phyloP scores from a whole-genome alignment of 2,113 vertebrate genomes.

The Myrmecobius fasciatus region DNA sequence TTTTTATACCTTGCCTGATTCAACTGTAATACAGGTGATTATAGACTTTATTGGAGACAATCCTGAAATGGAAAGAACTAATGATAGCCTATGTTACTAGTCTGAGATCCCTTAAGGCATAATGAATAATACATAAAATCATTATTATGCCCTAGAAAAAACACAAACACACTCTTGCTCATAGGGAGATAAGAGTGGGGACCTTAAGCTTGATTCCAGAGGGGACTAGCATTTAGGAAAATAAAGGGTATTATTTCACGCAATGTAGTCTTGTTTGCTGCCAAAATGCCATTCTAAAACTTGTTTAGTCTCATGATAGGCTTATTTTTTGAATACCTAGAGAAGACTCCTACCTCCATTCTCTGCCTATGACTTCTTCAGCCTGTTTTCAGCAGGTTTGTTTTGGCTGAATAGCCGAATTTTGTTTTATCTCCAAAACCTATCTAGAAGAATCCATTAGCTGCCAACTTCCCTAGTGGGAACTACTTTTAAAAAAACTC shows the following conservation, averaged over 20 bases:
- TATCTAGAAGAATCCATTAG: conserved; percentile 37
- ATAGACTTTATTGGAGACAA: conserved; percentile 39
- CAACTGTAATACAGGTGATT: conserved; percentile 36
- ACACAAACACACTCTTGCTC: not conserved
- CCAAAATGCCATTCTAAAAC: conserved; percentile 52
- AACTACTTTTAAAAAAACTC: conserved; percentile 52
- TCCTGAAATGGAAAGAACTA: conserved; percentile 46
- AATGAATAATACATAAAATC: conserved; percentile 60
- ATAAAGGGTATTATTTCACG: conserved; percentile 55
- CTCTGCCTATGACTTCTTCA: conserved; percentile 29
- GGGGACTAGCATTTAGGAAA: conserved; percentile 50
- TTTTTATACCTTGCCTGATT: conserved; percentile 52
- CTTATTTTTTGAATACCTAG: conserved; percentile 50
- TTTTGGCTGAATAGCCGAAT: conserved; percentile 45
- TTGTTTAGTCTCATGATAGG: conserved; percentile 14
- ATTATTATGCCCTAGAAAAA: conserved; percentile 52
- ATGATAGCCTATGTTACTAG: conserved; percentile 32
- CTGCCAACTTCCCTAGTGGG: conserved; percentile 54
- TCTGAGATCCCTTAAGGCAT: conserved; percentile 31
- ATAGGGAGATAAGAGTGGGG: conserved; percentile 20
- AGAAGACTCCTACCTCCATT: conserved; percentile 26
- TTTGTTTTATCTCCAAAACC: conserved; percentile 50
- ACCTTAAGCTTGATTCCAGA: conserved; percentile 46
- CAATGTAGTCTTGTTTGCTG: conserved; percentile 45
- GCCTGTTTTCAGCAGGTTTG: conserved; percentile 10